phyloP scores from a whole-genome alignment of 2,888 invertebrate genomes.

The Lamellibrachia satsuma region DNA sequence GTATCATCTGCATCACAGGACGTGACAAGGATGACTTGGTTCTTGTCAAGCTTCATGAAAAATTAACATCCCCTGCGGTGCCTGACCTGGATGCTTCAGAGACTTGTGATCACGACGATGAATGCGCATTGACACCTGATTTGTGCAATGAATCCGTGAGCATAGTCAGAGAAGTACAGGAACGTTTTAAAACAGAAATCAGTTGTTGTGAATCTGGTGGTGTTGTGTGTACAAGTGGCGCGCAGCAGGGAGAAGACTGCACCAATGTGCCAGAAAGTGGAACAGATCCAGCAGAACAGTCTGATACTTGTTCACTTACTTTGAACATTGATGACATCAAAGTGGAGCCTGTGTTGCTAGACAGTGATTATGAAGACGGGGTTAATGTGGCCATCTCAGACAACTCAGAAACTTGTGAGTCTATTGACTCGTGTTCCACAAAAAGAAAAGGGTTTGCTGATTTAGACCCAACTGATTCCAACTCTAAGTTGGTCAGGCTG shows the following conservation, averaged over 20 bases:
- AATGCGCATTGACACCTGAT: slow-evolving; percentile 3
- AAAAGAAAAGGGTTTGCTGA: background rate
- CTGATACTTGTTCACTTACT: background rate
- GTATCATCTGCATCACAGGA: slow-evolving; percentile 4
- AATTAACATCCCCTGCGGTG: background rate
- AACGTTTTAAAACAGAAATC: background rate
- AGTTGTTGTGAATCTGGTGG: background rate
- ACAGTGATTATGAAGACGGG: background rate
- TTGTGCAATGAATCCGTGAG: background rate
- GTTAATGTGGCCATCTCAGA: background rate
- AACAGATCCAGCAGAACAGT: background rate
- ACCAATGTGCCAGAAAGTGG: background rate
- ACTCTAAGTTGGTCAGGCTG: background rate
- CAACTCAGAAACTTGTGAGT: background rate
- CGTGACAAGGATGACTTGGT: background rate
- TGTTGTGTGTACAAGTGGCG: background rate
- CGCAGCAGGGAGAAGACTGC: background rate
- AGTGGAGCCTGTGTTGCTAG: background rate
- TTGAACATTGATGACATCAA: background rate
- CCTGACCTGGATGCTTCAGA: background rate
- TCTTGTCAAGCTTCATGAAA: slow-evolving; percentile 13
- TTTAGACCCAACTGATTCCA: background rate
- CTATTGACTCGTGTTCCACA: background rate
- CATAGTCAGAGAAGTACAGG: background rate
- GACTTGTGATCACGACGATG: background rate